Evolutionary conservation across 2,113 vertebrate genomes (phyloP).

Genomic region (Haplochromis burtoni): DNA sequence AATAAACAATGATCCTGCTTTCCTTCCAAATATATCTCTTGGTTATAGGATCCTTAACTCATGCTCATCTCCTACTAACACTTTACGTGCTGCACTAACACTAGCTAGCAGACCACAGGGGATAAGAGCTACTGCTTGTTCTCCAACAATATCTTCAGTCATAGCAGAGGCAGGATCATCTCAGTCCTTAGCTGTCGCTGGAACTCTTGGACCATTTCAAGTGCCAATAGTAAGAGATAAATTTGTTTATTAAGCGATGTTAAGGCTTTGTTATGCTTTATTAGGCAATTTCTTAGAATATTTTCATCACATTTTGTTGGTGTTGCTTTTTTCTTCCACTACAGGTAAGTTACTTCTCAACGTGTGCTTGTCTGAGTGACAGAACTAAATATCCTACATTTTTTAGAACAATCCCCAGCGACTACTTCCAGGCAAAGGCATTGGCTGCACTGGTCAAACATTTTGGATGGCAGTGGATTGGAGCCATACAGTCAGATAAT

Average conservation of each 20-base stretch:
- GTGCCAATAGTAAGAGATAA: slow-evolving; percentile 61
- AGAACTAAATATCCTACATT: slow-evolving; percentile 69
- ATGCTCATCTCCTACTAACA: slow-evolving; percentile 67
- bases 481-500: not conserved
- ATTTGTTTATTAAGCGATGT: not conserved
- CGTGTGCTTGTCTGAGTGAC: slow-evolving; percentile 69
- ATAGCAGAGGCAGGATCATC: slow-evolving; percentile 72
- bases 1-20: slow-evolving; percentile 59
- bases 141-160: slow-evolving; percentile 59
- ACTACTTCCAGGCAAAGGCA: slow-evolving; percentile 71
- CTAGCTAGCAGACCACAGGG: slow-evolving; percentile 38
- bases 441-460: slow-evolving; percentile 42
- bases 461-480: not conserved
- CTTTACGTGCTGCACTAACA: slow-evolving; percentile 61
- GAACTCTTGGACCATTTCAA: slow-evolving; percentile 65
- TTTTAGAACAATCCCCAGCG: slow-evolving; percentile 73
- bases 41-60: slow-evolving; percentile 72
- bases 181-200: slow-evolving; percentile 67
- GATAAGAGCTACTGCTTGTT: slow-evolving; percentile 19
- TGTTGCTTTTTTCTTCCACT: not conserved
- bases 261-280: not conserved
- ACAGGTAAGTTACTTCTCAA: slow-evolving; percentile 75
- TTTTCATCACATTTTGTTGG: not conserved
- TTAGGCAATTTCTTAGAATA: not conserved
- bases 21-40: slow-evolving; percentile 70